Evolutionary conservation across 2,888 invertebrate species (phyloP).

Genomic region (Callinectes sapidus): DNA sequence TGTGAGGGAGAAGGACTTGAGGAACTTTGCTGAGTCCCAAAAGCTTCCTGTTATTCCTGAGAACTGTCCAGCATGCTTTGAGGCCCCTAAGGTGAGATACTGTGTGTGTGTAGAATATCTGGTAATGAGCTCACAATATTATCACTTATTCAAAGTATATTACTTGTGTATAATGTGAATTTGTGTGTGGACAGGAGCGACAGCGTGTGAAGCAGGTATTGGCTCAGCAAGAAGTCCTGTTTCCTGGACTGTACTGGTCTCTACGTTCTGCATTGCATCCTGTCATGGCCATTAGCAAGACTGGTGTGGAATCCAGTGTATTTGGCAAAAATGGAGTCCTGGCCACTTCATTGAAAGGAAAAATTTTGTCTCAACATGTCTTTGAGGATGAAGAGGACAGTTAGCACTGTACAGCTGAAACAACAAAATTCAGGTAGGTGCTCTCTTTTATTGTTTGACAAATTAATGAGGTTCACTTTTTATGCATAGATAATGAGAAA

Average conservation of each 20-base stretch:
- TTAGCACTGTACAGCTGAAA: not conserved
- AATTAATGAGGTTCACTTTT: not conserved
- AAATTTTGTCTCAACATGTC: not conserved
- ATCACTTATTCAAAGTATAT: no score
- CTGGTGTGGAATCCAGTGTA: slow-evolving; percentile 75
- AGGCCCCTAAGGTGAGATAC: slow-evolving; percentile 78
- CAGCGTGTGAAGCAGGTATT: slow-evolving; percentile 83
- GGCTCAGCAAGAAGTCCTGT: slow-evolving; percentile 84
- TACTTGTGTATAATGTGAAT: not conserved
- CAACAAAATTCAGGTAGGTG: not conserved
- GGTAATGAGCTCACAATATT: not conserved
- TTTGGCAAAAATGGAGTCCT: slow-evolving; percentile 72
- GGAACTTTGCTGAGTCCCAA: slow-evolving; percentile 85
- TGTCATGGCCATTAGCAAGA: slow-evolving; percentile 80
- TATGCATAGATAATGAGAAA: no score
- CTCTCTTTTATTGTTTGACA: not conserved
- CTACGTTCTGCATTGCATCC: slow-evolving; percentile 87
- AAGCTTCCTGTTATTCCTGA: slow-evolving; percentile 84
- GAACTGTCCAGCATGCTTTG: slow-evolving; percentile 79
- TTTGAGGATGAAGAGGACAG: slow-evolving; percentile 41
- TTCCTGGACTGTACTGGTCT: slow-evolving; percentile 85
- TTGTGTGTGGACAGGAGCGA: slow-evolving; percentile 77
- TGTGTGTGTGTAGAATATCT: not conserved
- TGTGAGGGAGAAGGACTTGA: slow-evolving; percentile 86
- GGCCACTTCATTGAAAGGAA: not conserved